These are phyloP conservation scores for Takifugu bimaculatus DNA, from an alignment of 2,113 vertebrate species.

Conservation along the genomic window DNA sequence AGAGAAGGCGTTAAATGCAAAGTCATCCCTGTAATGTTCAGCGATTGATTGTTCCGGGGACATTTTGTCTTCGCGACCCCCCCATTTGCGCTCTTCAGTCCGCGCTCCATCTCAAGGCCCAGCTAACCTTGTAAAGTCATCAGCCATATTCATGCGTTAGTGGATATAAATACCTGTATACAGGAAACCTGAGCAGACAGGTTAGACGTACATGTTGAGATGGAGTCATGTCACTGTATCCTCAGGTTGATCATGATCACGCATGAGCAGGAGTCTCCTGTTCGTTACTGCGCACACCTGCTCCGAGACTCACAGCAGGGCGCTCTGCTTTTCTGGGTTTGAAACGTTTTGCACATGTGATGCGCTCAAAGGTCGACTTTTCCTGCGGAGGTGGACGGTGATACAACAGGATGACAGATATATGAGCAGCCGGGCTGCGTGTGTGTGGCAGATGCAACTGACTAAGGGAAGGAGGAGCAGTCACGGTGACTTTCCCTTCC, in stretches of 20 bases:
- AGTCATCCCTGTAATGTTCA: slow-evolving; percentile 13
- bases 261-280: slow-evolving; percentile 17
- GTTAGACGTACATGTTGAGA: slow-evolving; percentile 61
- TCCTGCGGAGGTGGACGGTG: slow-evolving; percentile 15
- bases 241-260: slow-evolving; percentile 43
- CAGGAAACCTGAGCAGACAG: slow-evolving; percentile 70
- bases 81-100: neutral
- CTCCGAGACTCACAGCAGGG: neutral
- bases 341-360: neutral
- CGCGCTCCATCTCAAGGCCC: slow-evolving; percentile 11
- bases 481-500: slow-evolving; percentile 18
- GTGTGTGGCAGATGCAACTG: slow-evolving; percentile 20
- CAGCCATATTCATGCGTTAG: slow-evolving; percentile 49
- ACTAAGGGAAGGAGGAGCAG: slow-evolving; percentile 27
- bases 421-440: slow-evolving; percentile 23
- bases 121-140: slow-evolving; percentile 44
- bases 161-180: slow-evolving; percentile 65
- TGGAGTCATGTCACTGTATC: slow-evolving; percentile 60
- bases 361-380: slow-evolving; percentile 4
- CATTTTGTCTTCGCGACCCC: neutral
- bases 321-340: neutral
- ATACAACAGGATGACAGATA: slow-evolving; percentile 18
- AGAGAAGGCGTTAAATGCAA: slow-evolving; percentile 26
- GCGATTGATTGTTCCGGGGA: neutral
- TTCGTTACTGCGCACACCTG: neutral